Evolutionary conservation across 2,888 invertebrate genomes (phyloP), one percentile per base, ranked within the genome.

Genomic region (Teleiodes luculella): DNA sequence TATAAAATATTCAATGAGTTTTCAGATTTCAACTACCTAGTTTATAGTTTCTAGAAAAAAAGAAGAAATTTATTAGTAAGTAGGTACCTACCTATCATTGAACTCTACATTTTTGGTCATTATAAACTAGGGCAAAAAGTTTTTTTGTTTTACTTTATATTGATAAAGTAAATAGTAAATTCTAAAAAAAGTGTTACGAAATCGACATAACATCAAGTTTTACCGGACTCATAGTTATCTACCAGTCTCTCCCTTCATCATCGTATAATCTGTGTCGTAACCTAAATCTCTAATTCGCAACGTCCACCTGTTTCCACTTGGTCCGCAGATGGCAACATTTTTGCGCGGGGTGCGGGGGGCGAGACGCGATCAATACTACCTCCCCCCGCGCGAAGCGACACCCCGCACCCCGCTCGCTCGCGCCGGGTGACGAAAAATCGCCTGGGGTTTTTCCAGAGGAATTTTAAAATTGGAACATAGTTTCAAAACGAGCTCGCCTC

Each of bases 331-430:
- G 35, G 46, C 46, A 52, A 41, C 48, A 51, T 55, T 55, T 54
- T 50, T 53, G 28, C 24, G 36, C 63, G 63, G 59, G 58, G 63
- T 57, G 58, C 33, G 60, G 57, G 62, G 52, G 61, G 59, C 56
- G 68, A 43, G 67, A 53, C 60, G 64, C 78, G 81, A 81, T 82
- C 81, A 78, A 80, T 80, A 81, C 79, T 24, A 57, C 60, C 63
- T 65, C 67, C 67, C 63, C 60, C 52, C 59, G 46, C 61, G 65
- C 65, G 62, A 56, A 35, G 47, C 63, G 60, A 68, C 72, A 64
- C 69, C 61, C 60, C 62, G 54, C 72, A 64, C 69, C 61, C 60
- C 62, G 54, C 60, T 55, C 60, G 58, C 65, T 57, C 54, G 61
- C 54, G 43, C 47, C 10, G 28, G 35, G 47, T 13, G 52, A 46